Percentiles rank a stretch among this genome's conserved stretches.
Conservation (phyloP, 1,140 invertebrate genomes). For the Mercenaria mercenaria region DNA sequence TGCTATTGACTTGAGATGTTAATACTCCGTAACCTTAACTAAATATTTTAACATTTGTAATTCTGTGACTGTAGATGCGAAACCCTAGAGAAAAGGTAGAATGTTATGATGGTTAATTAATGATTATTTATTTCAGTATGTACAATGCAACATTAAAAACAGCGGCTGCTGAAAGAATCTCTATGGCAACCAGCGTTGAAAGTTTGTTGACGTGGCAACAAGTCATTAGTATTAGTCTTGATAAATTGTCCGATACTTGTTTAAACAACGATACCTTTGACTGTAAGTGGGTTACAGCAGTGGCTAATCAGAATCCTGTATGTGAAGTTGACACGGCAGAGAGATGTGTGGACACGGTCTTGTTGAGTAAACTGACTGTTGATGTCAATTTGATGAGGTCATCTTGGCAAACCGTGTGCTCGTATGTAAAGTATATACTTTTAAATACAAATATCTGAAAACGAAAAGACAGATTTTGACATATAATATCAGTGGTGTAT, state of each 20-base stretch:
- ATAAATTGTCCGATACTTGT: conserved; percentile 2
- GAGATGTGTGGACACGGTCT: neutral
- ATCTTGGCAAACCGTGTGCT: neutral
- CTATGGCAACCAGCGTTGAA: neutral
- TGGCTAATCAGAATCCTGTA: neutral
- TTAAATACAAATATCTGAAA: too few relatives aligned
- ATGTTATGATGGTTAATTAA: too few relatives aligned
- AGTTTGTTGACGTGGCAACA: conserved; percentile 8
- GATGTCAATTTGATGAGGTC: neutral
- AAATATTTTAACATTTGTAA: too few relatives aligned
- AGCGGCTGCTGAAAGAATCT: neutral
- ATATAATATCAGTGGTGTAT: too few relatives aligned
- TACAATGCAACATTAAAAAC: neutral
- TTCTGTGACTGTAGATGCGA: too few relatives aligned
- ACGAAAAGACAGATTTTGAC: too few relatives aligned
- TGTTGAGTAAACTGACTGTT: neutral
- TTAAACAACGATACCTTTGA: neutral
- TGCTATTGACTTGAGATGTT: too few relatives aligned
- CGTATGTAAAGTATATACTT: neutral
- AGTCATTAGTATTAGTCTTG: neutral
- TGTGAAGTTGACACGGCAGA: neutral
- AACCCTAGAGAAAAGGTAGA: too few relatives aligned
- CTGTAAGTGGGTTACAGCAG: neutral
- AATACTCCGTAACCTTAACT: too few relatives aligned
- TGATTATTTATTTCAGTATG: conserved; percentile 8